These are phyloP conservation scores for Sinhomidia bicolor DNA, from an alignment of 2,888 invertebrate species.

Conservation along the genomic window DNA sequence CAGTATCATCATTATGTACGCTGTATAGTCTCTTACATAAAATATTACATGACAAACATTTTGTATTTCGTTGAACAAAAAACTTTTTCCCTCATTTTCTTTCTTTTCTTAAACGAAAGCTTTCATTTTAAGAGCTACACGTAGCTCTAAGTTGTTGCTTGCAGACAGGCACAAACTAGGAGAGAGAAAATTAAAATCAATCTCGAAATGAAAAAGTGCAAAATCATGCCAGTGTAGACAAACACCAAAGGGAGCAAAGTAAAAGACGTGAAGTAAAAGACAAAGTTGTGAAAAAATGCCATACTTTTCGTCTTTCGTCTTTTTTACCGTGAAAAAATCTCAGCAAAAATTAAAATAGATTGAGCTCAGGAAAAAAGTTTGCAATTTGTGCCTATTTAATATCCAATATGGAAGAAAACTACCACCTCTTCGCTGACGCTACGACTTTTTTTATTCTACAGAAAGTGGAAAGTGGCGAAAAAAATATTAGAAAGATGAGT, in stretches of 20 bases:
- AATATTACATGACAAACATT: conserved; percentile 29
- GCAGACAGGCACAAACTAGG: conserved; percentile 4
- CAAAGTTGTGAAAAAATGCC: background rate
- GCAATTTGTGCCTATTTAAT: too few relatives aligned
- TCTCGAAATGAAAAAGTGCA: conserved; percentile 50
- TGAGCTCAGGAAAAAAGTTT: too few relatives aligned
- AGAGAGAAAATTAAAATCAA: conserved; percentile 54
- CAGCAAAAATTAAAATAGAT: too few relatives aligned
- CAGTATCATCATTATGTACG: too few relatives aligned
- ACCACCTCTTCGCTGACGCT: too few relatives aligned
- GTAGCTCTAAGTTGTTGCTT: conserved; percentile 13
- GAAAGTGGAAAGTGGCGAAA: too few relatives aligned
- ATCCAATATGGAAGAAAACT: too few relatives aligned
- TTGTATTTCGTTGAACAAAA: background rate
- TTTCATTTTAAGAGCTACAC: background rate
- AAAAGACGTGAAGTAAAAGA: background rate
- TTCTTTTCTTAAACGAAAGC: conserved; percentile 1
- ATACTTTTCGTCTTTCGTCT: background rate
- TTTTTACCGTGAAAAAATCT: background rate
- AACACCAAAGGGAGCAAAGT: background rate
- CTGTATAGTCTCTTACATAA: background rate
- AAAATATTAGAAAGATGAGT: too few relatives aligned
- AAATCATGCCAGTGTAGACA: conserved; percentile 5
- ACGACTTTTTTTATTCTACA: too few relatives aligned
- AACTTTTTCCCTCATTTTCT: background rate